Evolutionary conservation across 2,888 invertebrate species (phyloP).

Genomic region (Hirtodrosophila duncani): DNA sequence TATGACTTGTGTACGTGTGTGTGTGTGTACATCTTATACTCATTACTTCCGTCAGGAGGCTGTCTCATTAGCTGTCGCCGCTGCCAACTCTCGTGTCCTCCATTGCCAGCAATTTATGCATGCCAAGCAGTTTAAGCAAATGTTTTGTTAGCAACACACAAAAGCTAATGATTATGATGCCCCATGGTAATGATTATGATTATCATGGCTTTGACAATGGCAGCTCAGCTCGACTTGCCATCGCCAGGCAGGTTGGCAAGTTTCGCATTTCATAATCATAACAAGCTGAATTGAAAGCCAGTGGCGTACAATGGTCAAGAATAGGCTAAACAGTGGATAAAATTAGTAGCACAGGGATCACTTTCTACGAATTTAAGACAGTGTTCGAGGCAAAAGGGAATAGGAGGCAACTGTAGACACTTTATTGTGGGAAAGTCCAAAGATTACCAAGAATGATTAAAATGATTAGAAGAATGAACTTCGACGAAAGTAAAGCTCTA

Average conservation of each 20-base stretch:
- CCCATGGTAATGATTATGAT: slow-evolving; percentile 18
- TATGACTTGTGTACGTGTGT: not conserved
- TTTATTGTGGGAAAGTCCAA: no score
- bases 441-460: no score
- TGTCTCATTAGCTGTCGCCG: slow-evolving; percentile 52
- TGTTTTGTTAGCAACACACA: slow-evolving; percentile 32
- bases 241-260: slow-evolving; percentile 17
- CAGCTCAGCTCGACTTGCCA: not conserved
- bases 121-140: slow-evolving; percentile 44
- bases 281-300: slow-evolving; percentile 25
- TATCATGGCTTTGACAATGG: slow-evolving; percentile 12
- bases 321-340: not conserved
- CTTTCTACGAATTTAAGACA: no score
- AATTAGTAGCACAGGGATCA: no score
- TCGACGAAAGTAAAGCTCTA: no score
- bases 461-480: no score
- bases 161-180: slow-evolving; percentile 28
- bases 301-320: not conserved
- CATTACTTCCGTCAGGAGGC: slow-evolving; percentile 51
- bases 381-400: no score
- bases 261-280: slow-evolving; percentile 54
- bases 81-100: no score
- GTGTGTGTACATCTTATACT: slow-evolving; percentile 17
- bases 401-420: no score
- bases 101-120: slow-evolving; percentile 42